phyloP scores from a whole-genome alignment of 2,113 vertebrate species.

The Furnarius figulus region DNA sequence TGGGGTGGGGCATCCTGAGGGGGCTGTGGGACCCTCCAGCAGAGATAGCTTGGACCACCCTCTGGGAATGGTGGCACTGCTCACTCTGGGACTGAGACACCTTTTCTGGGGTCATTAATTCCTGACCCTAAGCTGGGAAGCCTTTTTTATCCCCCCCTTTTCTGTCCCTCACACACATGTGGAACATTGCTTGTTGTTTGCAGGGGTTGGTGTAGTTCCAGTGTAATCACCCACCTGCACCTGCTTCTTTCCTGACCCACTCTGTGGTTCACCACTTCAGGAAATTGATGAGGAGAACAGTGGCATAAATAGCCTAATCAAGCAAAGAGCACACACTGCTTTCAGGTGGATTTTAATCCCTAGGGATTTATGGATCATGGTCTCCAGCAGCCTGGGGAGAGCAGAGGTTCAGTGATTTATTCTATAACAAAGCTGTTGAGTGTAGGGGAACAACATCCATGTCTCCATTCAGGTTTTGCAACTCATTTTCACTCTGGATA shows the following conservation, averaged over 20 bases:
- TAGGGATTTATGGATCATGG: background rate
- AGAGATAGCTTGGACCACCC: too few relatives aligned
- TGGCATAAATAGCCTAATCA: background rate
- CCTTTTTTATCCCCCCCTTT: background rate
- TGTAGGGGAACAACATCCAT: fast-evolving
- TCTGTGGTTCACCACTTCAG: background rate
- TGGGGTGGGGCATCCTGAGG: background rate
- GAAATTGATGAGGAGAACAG: background rate
- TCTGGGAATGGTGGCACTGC: fast-evolving
- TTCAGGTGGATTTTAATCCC: background rate
- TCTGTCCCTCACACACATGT: background rate
- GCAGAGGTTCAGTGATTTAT: background rate
- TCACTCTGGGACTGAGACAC: background rate
- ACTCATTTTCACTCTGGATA: background rate
- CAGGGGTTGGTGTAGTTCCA: background rate
- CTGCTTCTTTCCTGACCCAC: background rate
- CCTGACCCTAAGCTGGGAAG: background rate
- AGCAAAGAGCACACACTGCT: background rate
- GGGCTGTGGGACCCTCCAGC: background rate
- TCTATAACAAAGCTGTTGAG: background rate
- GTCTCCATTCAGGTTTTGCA: background rate
- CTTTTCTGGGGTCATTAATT: background rate
- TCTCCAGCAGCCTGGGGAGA: background rate
- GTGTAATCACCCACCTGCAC: background rate
- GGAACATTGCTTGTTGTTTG: background rate